Conservation (phyloP, 2,888 invertebrate species). For the Sarcophaga variegata region DNA sequence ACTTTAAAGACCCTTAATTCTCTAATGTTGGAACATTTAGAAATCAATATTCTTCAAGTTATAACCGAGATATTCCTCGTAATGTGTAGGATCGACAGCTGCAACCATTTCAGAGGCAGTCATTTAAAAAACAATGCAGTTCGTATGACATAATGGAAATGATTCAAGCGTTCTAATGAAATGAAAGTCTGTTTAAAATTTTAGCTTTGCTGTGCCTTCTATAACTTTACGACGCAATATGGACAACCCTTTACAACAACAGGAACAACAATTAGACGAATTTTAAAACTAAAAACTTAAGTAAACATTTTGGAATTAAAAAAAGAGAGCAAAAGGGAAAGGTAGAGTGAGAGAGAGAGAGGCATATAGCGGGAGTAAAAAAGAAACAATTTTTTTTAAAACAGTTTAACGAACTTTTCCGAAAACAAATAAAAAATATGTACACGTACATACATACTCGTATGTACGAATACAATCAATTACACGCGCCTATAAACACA, state of each 20-base stretch:
- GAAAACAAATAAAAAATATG: not conserved
- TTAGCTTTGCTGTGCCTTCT: too few species aligned
- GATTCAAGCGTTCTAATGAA: too few species aligned
- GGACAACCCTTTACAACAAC: not conserved
- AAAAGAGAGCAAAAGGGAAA: not conserved
- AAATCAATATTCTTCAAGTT: too few species aligned
- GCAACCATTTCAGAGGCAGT: too few species aligned
- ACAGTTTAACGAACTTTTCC: conserved; percentile 52
- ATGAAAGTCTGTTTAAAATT: too few species aligned
- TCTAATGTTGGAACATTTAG: too few species aligned
- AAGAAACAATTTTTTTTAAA: not conserved
- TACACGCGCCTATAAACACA: not conserved
- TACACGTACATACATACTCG: not conserved
- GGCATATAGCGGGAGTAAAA: not conserved
- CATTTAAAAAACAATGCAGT: too few species aligned
- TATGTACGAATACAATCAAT: not conserved
- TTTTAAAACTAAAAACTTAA: not conserved
- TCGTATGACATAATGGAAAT: too few species aligned
- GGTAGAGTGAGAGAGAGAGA: not conserved
- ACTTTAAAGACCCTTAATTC: too few species aligned
- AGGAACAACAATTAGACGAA: not conserved
- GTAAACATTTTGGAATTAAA: not conserved
- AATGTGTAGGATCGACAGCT: too few species aligned
- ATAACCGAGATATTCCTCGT: too few species aligned
- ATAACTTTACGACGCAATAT: too few species aligned